Percentiles rank a stretch among this genome's conserved stretches.
Conservation (phyloP, 2,113 vertebrate species). For the Aleadryas rufinucha region DNA sequence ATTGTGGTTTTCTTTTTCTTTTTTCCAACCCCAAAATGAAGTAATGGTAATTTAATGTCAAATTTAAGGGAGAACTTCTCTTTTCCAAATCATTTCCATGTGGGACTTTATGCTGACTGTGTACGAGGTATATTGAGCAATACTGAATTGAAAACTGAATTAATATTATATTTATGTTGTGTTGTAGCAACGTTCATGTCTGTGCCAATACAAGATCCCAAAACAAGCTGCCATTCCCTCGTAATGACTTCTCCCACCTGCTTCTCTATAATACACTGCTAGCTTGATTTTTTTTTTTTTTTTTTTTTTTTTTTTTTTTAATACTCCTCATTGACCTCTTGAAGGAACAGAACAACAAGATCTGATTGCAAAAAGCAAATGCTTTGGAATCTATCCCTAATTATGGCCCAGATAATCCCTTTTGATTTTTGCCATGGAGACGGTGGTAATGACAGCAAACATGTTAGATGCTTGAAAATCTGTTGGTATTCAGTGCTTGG, state of each 20-base stretch:
- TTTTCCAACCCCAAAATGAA: neutral
- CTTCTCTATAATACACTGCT: neutral
- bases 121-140: neutral
- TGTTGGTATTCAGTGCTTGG: neutral
- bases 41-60: neutral
- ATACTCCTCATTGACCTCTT: neutral
- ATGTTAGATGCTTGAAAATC: neutral
- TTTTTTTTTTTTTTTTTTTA: neutral
- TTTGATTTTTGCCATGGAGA: slow-evolving; percentile 6
- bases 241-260: neutral
- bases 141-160: neutral
- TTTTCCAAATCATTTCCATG: neutral
- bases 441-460: neutral
- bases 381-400: neutral
- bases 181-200: neutral
- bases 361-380: neutral
- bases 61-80: neutral
- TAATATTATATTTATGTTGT: neutral
- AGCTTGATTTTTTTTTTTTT: neutral
- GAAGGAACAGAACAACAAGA: neutral
- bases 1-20: neutral
- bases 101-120: neutral
- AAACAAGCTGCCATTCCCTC: neutral
- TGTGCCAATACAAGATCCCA: neutral
- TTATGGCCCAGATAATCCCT: neutral